Conservation (phyloP, 2,113 vertebrate species). For the Cairina moschata region DNA sequence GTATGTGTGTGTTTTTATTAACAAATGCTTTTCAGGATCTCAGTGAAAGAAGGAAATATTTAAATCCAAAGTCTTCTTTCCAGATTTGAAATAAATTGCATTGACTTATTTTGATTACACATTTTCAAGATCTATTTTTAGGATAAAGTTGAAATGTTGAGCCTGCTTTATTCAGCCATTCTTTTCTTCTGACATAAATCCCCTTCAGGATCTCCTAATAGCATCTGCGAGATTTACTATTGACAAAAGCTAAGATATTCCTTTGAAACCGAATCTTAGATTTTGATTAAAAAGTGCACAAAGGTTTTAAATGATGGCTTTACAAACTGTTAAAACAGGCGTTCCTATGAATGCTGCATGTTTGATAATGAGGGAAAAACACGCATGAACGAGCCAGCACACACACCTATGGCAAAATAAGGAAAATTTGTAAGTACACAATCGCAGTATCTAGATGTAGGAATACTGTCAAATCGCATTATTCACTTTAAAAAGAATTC, state of each 20-base stretch:
- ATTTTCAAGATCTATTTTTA: neutral
- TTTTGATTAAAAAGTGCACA: constrained; percentile 31
- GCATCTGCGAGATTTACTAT: constrained; percentile 18
- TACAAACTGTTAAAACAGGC: neutral
- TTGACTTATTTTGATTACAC: neutral
- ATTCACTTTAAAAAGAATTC: neutral
- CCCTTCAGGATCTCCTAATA: neutral
- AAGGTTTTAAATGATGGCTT: neutral
- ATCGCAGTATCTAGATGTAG: neutral
- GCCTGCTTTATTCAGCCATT: neutral
- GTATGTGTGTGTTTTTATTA: neutral
- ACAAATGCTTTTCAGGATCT: neutral
- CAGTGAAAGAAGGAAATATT: neutral
- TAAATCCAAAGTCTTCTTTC: constrained; percentile 17
- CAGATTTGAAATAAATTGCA: neutral
- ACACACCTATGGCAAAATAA: neutral
- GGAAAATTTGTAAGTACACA: neutral
- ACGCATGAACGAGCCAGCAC: neutral
- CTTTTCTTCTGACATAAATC: constrained; percentile 30
- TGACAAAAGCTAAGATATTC: constrained; percentile 9
- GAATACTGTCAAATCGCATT: neutral
- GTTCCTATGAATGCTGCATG: neutral
- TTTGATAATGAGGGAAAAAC: constrained; percentile 14
- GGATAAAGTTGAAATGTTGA: neutral
- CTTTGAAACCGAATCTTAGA: neutral